Conservation (phyloP, 1,140 invertebrate genomes). For the Panagrolaimus sp. region DNA sequence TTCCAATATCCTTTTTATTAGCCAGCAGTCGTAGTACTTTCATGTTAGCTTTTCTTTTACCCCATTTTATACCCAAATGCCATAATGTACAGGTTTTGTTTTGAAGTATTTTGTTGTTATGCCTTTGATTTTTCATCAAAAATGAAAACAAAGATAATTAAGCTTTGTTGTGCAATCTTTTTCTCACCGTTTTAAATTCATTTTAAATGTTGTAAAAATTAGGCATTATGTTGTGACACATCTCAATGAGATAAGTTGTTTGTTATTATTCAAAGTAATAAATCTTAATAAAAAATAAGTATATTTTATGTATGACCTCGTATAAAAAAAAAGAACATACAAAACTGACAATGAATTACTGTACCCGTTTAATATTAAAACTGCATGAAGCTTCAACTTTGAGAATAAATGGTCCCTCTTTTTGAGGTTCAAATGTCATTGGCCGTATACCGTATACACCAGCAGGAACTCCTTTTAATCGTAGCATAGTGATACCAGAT, state of each 20-base stretch:
- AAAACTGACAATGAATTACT: slow-evolving; percentile 27
- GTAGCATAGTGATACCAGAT: slow-evolving; percentile 80
- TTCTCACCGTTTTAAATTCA: background rate
- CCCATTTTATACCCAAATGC: too few relatives aligned
- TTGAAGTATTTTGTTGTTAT: too few relatives aligned
- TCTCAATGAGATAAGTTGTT: background rate
- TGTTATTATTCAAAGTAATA: background rate
- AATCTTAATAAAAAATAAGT: too few relatives aligned
- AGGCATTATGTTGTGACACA: background rate
- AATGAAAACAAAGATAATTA: background rate
- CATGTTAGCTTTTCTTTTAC: too few relatives aligned
- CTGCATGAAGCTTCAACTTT: slow-evolving; percentile 67
- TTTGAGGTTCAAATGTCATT: slow-evolving; percentile 76
- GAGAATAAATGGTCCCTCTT: slow-evolving; percentile 84
- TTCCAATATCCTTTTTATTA: too few relatives aligned
- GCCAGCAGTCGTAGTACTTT: too few relatives aligned
- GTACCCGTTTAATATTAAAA: slow-evolving; percentile 48
- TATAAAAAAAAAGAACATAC: background rate
- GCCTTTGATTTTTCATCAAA: too few relatives aligned
- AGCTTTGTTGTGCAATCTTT: background rate
- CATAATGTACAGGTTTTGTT: too few relatives aligned
- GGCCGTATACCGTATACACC: slow-evolving; percentile 77
- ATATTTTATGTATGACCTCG: too few relatives aligned
- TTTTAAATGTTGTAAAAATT: background rate
- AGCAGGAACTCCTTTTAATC: slow-evolving; percentile 72